A percentile compares a stretch with the other conserved stretches of the same genome.
Evolutionary conservation across 2,113 vertebrate genomes (phyloP).

Genomic region (Coreoperca whiteheadi): DNA sequence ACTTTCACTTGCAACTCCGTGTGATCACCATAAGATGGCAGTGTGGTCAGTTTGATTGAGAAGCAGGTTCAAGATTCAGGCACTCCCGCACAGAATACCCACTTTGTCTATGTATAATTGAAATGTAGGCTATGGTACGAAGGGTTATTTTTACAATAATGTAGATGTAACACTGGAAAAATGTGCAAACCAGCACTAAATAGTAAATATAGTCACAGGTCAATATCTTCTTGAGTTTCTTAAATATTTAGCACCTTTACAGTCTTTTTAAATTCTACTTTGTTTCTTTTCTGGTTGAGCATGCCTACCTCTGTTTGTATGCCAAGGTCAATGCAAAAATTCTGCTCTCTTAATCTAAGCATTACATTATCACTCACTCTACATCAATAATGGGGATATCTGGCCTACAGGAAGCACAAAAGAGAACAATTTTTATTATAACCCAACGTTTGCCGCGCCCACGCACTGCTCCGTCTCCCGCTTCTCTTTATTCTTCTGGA

Average conservation of each 20-base stretch:
- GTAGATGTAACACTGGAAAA: neutral
- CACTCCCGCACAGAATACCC: neutral
- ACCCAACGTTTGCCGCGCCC: constrained; percentile 16
- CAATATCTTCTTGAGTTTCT: neutral
- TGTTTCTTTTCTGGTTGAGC: neutral
- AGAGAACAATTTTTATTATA: constrained; percentile 22
- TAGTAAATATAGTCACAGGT: neutral
- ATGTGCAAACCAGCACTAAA: neutral
- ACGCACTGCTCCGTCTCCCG: constrained; percentile 29
- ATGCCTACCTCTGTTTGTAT: neutral
- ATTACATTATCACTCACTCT: neutral
- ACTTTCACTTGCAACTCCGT: constrained; percentile 42
- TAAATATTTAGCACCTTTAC: neutral
- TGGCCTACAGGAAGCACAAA: constrained; percentile 1
- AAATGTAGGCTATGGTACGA: neutral
- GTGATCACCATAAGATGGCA: constrained; percentile 70
- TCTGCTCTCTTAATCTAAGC: neutral
- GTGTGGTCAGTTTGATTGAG: constrained; percentile 54
- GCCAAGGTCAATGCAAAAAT: neutral
- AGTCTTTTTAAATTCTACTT: neutral
- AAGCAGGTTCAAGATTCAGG: neutral
- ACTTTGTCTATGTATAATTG: neutral
- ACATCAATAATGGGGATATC: constrained; percentile 12
- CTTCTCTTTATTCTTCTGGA: constrained; percentile 59
- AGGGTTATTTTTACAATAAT: neutral